These are phyloP conservation scores for Mormyrops attenuatus DNA, from an alignment of 2,797 vertebrate genomes.

Conservation along the genomic window DNA sequence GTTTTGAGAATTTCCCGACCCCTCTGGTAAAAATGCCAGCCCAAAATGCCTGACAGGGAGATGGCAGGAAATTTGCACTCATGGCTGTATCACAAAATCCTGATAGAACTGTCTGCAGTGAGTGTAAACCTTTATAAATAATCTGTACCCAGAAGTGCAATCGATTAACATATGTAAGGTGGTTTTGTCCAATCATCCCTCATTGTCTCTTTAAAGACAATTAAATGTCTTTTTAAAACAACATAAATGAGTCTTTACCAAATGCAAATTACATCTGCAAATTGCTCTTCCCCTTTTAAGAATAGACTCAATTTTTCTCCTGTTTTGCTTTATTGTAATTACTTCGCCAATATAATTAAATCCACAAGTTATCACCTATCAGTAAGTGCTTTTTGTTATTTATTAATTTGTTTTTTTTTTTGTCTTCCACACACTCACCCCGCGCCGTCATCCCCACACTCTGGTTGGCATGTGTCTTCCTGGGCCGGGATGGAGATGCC, in stretches of 20 bases:
- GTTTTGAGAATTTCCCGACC: background rate
- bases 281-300: background rate
- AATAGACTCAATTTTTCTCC: slow-evolving; percentile 19
- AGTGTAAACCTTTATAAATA: background rate
- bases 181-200: background rate
- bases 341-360: slow-evolving; percentile 47
- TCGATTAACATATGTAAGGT: background rate
- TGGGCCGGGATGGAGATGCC: background rate
- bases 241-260: slow-evolving; percentile 31
- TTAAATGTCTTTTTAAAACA: slow-evolving; percentile 13
- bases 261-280: slow-evolving; percentile 19
- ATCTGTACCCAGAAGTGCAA: background rate
- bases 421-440: slow-evolving; percentile 44
- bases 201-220: slow-evolving; percentile 10
- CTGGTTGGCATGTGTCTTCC: slow-evolving; percentile 45
- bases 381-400: slow-evolving; percentile 28
- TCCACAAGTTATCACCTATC: slow-evolving; percentile 44
- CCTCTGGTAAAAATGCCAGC: background rate
- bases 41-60: background rate
- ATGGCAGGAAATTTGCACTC: background rate
- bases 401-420: background rate
- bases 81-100: background rate
- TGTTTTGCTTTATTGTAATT: slow-evolving; percentile 43
- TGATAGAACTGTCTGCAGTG: background rate
- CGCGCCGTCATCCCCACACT: slow-evolving; percentile 52